Evolutionary conservation across 2,888 invertebrate genomes (phyloP), one percentile per base, ranked within the genome.

Genomic region (Bedellia somnulentella): DNA sequence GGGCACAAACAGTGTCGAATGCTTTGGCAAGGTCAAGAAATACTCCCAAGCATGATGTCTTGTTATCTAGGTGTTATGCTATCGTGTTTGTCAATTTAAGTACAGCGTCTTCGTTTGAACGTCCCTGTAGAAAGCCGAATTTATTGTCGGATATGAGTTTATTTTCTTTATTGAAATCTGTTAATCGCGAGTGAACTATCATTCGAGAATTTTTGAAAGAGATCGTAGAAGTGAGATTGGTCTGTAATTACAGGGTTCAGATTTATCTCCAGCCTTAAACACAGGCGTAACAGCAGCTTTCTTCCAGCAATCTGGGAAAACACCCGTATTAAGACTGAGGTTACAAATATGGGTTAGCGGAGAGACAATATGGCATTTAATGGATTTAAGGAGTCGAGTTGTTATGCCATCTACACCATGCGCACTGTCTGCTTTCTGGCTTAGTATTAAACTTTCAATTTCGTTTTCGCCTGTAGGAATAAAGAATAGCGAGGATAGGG

Each of bases 181-280:
- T 14, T 4, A 35, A 16, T 4, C 30, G 18, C 3, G 5, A 13
- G 14, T 35, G 30, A 2, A 32, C 32, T 9, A 35, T 15, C 15
- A 30, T 13, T 35, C 35, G 8, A 35, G 26, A 2, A 32, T n/a
- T 18, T 35, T 35, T 8, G 30, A 27, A 10, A 32, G 21, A 2
- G 11, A 10, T 11, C 24, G 9, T 3, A 35, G 23, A 1, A 35
- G 27, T n/a, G 35, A 35, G 5, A 31, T 35, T 1, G 35, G 32
- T 15, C 29, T 16, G 15, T 25, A 32, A n/a, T 26, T 29, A 15
- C n/a, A 9, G 1, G 29, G 25, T 3, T n/a, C 9, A n/a, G 15
- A 4, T 5, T 24, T 22, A 5, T 23, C 6, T 1, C 29, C 29
- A 8, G 10, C 15, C 14, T 32, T 32, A 15, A 25, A 18, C 3